Evolutionary conservation across 1,140 invertebrate species (phyloP).

Genomic region (Heliothis virescens): DNA sequence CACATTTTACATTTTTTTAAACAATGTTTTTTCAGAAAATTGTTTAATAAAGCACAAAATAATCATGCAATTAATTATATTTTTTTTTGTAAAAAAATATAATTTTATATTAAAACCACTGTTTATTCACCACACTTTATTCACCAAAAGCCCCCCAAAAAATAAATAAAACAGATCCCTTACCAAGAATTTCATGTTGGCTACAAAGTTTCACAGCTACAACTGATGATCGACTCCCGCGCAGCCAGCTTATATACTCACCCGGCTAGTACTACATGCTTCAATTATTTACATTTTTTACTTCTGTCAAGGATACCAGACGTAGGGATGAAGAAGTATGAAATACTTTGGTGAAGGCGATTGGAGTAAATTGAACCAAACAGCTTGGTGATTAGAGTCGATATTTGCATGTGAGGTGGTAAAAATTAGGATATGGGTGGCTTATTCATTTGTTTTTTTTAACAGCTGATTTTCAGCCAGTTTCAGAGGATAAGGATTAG

Average conservation of each 20-base stretch:
- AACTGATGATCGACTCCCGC: constrained; percentile 65
- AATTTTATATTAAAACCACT: background rate
- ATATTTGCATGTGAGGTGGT: background rate
- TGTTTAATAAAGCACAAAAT: too few species aligned
- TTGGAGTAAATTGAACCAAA: background rate
- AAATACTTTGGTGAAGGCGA: constrained; percentile 11
- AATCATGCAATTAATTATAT: background rate
- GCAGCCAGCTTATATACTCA: constrained; percentile 66
- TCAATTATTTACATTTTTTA: constrained; percentile 45
- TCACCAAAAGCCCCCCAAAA: constrained; percentile 16
- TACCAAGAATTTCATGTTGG: constrained; percentile 79
- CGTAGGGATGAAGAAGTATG: constrained; percentile 39
- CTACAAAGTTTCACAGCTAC: constrained; percentile 60
- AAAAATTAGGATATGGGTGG: background rate
- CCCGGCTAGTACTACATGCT: background rate
- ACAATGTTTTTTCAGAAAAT: too few species aligned
- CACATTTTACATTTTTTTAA: too few species aligned
- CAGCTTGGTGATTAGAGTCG: background rate
- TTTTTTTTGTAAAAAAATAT: background rate
- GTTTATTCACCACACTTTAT: background rate
- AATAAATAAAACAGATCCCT: constrained; percentile 49
- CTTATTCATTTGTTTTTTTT: background rate
- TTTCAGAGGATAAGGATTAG: too few species aligned
- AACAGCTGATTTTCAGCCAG: background rate
- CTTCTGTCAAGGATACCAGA: constrained; percentile 27